phyloP scores from a whole-genome alignment of 2,888 invertebrate genomes.

The Acronicta psi region DNA sequence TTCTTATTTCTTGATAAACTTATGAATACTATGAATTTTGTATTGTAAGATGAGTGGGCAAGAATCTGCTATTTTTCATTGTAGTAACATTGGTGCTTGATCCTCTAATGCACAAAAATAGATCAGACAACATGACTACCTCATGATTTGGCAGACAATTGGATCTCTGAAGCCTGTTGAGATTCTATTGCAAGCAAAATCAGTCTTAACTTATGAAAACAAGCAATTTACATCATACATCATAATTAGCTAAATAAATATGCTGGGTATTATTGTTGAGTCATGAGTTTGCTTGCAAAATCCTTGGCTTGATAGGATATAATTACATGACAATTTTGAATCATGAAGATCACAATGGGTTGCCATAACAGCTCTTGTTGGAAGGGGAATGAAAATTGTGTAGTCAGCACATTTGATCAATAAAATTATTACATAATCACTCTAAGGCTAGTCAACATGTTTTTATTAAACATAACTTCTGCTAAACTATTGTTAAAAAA shows the following conservation, averaged over 20 bases:
- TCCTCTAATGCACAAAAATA: conserved; percentile 69
- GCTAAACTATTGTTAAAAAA: no score
- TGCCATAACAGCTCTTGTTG: conserved; percentile 51
- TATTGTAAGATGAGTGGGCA: conserved; percentile 45
- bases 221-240: conserved; percentile 21
- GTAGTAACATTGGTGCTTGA: conserved; percentile 69
- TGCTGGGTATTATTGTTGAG: conserved; percentile 1
- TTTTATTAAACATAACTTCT: conserved; percentile 3
- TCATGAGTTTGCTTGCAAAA: conserved; percentile 47
- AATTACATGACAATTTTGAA: conserved; percentile 49
- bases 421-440: background rate
- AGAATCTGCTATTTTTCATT: conserved; percentile 50
- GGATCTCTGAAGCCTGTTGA: conserved; percentile 51
- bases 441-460: background rate
- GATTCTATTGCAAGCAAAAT: conserved; percentile 44
- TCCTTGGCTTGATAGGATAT: conserved; percentile 39
- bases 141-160: conserved; percentile 83
- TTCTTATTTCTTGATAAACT: conserved; percentile 51
- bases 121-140: conserved; percentile 79
- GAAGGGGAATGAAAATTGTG: conserved; percentile 48
- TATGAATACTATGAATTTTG: conserved; percentile 55
- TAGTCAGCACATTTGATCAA: conserved; percentile 14
- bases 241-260: conserved; percentile 26
- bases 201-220: conserved; percentile 20
- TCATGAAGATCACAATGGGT: conserved; percentile 38